A percentile compares a stretch with the other conserved stretches of the same genome.
Conservation (phyloP, 2,888 invertebrate species). For the Polydrusus tereticollis region DNA sequence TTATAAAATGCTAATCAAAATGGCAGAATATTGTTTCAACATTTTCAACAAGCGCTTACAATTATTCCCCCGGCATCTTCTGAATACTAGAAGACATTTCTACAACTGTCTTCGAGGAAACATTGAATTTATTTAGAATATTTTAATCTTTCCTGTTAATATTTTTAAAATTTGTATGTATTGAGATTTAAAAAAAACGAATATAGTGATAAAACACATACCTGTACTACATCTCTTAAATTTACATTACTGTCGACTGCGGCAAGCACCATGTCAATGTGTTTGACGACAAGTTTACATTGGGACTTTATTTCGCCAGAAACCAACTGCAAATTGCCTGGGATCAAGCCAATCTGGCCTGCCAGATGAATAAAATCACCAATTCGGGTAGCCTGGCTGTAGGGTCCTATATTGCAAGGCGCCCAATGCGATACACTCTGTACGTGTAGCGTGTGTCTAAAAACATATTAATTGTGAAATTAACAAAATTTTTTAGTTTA, state of each 20-base stretch:
- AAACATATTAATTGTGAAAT: slow-evolving; percentile 36
- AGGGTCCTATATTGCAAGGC: slow-evolving; percentile 97
- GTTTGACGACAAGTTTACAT: slow-evolving; percentile 86
- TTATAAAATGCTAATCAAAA: no score
- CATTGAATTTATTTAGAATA: no score
- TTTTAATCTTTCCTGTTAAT: no score
- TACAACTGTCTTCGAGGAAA: no score
- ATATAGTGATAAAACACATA: slow-evolving; percentile 48
- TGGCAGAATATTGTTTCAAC: no score
- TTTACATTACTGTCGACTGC: slow-evolving; percentile 84
- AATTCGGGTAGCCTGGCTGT: slow-evolving; percentile 84
- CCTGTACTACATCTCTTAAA: slow-evolving; percentile 86
- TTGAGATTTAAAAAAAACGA: no score
- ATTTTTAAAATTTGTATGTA: no score
- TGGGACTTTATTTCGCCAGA: slow-evolving; percentile 85
- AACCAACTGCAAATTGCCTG: slow-evolving; percentile 81
- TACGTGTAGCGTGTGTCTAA: slow-evolving; percentile 89
- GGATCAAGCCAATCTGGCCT: slow-evolving; percentile 93
- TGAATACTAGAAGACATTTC: no score
- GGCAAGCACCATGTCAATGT: slow-evolving; percentile 84
- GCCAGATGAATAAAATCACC: slow-evolving; percentile 89
- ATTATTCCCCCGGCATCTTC: no score
- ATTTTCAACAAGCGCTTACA: no score
- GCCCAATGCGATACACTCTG: slow-evolving; percentile 98
- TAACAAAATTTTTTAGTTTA: no score